Conservation (phyloP, 2,797 vertebrate species). For the Myoxocephalus aenaeus region DNA sequence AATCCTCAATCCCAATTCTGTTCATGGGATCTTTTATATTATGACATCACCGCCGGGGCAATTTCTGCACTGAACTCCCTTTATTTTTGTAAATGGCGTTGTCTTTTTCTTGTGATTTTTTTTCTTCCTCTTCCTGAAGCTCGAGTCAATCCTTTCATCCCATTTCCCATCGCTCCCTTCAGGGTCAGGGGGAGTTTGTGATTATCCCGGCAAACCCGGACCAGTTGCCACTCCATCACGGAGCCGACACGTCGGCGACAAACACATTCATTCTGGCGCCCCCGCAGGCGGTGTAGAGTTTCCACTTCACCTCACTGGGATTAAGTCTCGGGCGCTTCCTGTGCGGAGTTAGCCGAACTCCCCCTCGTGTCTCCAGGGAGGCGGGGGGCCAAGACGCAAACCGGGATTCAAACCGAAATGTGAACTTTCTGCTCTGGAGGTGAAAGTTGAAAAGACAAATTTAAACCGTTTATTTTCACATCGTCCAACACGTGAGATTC, state of each 20-base stretch:
- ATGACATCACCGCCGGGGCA: neutral
- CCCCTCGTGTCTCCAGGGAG: neutral
- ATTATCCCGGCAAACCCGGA: conserved; percentile 6
- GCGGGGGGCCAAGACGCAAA: conserved; percentile 9
- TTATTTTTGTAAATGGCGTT: neutral
- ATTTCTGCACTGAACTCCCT: neutral
- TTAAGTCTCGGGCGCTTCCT: neutral
- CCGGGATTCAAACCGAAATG: neutral
- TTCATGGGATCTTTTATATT: neutral
- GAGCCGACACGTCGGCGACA: conserved; percentile 15
- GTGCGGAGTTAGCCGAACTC: neutral
- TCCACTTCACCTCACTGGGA: conserved; percentile 3
- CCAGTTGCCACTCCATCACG: conserved; percentile 36
- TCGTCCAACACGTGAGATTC: neutral
- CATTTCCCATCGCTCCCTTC: neutral
- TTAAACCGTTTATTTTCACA: neutral
- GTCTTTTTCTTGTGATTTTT: neutral
- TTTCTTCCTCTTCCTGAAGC: neutral
- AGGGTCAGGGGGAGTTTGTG: conserved; percentile 8
- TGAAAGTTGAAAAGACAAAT: neutral
- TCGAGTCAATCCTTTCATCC: conserved; percentile 2
- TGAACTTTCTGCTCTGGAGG: conserved; percentile 3
- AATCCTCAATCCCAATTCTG: neutral
- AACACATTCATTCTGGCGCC: conserved; percentile 35
- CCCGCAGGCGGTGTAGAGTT: conserved; percentile 20